These are phyloP conservation scores for Drosophila tanythrix DNA, from an alignment of 2,888 invertebrate species.

Conservation along the genomic window DNA sequence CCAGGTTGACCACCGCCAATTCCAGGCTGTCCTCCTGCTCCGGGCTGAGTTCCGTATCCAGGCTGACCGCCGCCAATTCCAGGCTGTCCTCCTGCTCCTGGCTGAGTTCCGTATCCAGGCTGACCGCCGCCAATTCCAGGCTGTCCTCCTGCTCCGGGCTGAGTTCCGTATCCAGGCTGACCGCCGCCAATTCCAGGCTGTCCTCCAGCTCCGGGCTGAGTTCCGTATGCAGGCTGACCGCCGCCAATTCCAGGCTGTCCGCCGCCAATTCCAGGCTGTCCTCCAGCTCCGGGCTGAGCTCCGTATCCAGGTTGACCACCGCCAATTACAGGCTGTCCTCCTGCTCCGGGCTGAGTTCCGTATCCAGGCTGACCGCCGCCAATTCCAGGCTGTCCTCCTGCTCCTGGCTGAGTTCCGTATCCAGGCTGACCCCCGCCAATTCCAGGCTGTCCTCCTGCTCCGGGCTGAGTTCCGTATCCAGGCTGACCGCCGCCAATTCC, in stretches of 20 bases:
- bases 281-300: conserved; percentile 9
- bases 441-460: conserved; percentile 19
- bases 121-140: conserved; percentile 13
- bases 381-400: conserved; percentile 20
- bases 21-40: conserved; percentile 19
- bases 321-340: conserved; percentile 17
- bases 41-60: conserved; percentile 21
- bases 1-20: conserved; percentile 28
- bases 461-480: conserved; percentile 30
- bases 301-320: conserved; percentile 26
- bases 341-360: conserved; percentile 13
- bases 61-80: conserved; percentile 30
- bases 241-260: conserved; percentile 2
- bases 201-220: conserved; percentile 17
- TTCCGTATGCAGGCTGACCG: conserved; percentile 13
- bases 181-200: conserved; percentile 1
- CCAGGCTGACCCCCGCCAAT: conserved; percentile 9
- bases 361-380: conserved; percentile 23
- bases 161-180: background rate
- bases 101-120: conserved; percentile 19
- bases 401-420: conserved; percentile 10
- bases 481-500: conserved; percentile 19
- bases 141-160: background rate
- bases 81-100: conserved; percentile 22
- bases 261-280: background rate